A percentile compares a stretch with the other conserved stretches of the same genome.
Conservation (phyloP, 2,888 invertebrate species). For the Platycheirus rosarum region DNA sequence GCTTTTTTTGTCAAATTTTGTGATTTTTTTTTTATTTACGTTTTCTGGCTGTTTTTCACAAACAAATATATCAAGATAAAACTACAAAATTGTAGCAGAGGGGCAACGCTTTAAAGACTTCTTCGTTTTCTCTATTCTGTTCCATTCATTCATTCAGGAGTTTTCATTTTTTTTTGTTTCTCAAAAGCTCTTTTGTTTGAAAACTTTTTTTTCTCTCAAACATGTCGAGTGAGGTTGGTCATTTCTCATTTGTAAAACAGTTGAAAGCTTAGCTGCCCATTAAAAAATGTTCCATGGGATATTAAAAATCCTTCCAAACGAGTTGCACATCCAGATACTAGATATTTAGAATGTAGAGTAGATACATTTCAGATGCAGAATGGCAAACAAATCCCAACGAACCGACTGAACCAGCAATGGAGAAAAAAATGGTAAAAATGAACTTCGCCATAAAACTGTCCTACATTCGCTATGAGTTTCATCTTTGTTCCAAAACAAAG, state of each 20-base stretch:
- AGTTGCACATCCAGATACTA: not conserved
- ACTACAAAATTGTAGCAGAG: too few relatives aligned
- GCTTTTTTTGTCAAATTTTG: too few relatives aligned
- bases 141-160: not conserved
- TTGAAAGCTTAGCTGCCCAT: not conserved
- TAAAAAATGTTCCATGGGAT: too few relatives aligned
- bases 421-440: constrained; percentile 45
- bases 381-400: constrained; percentile 6
- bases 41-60: too few relatives aligned
- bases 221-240: constrained; percentile 52
- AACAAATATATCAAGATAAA: too few relatives aligned
- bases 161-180: not conserved
- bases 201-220: constrained; percentile 44
- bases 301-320: not conserved
- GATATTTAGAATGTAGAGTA: too few relatives aligned
- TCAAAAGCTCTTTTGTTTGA: constrained; percentile 51
- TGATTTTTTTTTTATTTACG: too few relatives aligned
- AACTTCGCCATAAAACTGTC: constrained; percentile 39
- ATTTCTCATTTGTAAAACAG: not conserved
- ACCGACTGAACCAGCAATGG: not conserved
- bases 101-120: too few relatives aligned
- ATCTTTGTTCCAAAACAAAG: not conserved
- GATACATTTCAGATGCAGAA: too few relatives aligned
- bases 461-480: constrained; percentile 43
- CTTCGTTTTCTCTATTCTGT: not conserved